Evolutionary conservation across 2,888 invertebrate genomes (phyloP).

Genomic region (Tuta absoluta): DNA sequence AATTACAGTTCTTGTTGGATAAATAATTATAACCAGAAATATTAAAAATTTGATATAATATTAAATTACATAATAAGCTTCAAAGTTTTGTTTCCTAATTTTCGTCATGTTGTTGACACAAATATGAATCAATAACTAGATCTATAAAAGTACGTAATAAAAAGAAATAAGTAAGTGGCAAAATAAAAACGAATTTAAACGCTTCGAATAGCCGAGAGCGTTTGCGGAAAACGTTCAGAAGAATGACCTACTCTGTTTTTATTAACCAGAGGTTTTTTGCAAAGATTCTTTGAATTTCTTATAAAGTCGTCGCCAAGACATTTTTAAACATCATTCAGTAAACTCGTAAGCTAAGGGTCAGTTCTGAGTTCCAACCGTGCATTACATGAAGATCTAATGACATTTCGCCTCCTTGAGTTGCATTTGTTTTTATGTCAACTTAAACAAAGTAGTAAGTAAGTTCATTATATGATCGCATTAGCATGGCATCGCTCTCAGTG

Average conservation of each 20-base stretch:
- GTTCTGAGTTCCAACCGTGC: too few relatives aligned
- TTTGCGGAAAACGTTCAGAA: conserved; percentile 14
- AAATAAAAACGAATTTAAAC: conserved; percentile 9
- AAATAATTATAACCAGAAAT: too few relatives aligned
- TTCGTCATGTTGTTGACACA: too few relatives aligned
- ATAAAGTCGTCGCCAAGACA: conserved; percentile 7
- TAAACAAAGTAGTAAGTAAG: background rate
- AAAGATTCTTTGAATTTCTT: conserved; percentile 7
- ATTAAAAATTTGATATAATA: too few relatives aligned
- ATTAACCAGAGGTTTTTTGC: conserved; percentile 8
- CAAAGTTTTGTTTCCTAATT: too few relatives aligned
- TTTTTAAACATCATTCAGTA: conserved; percentile 1
- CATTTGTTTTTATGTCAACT: too few relatives aligned
- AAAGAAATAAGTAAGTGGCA: background rate
- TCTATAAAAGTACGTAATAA: background rate
- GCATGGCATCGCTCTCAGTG: too few relatives aligned
- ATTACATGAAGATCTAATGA: too few relatives aligned
- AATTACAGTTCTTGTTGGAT: too few relatives aligned
- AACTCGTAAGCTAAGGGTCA: background rate
- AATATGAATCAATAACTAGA: background rate
- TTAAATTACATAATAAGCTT: too few relatives aligned
- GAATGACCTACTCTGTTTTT: conserved; percentile 15
- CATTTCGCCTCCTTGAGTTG: too few relatives aligned
- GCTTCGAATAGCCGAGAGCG: background rate
- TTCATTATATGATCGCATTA: background rate